These are phyloP conservation scores for Amaurobius ferox DNA, from an alignment of 2,888 invertebrate genomes.

Conservation along the genomic window DNA sequence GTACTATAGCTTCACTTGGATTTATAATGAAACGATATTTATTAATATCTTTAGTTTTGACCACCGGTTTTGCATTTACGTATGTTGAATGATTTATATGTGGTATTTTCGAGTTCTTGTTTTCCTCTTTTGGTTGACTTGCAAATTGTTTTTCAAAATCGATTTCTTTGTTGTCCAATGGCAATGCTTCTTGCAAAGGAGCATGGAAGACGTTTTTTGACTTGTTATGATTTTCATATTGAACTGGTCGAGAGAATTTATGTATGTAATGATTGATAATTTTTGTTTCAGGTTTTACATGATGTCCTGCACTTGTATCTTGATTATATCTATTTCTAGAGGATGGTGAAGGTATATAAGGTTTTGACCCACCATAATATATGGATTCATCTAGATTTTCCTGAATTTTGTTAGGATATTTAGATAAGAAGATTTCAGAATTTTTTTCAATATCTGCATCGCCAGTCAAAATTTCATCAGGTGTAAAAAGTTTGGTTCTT, in stretches of 20 bases:
- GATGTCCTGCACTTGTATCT: too few species aligned
- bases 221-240: too few species aligned
- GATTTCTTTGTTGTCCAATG: neutral
- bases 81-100: neutral
- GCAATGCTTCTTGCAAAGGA: neutral
- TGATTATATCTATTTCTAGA: too few species aligned
- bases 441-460: neutral
- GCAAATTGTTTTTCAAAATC: neutral
- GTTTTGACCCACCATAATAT: constrained; percentile 33
- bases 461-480: neutral
- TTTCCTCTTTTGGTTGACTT: neutral
- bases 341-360: neutral
- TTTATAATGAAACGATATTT: neutral
- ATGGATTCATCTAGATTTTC: neutral
- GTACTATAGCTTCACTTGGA: neutral
- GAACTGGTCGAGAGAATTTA: too few species aligned
- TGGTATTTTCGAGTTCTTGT: neutral
- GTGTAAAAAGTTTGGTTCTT: neutral
- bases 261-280: too few species aligned
- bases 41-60: neutral
- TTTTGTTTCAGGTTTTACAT: too few species aligned
- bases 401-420: neutral
- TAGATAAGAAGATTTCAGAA: neutral
- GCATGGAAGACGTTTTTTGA: neutral
- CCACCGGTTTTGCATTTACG: neutral